Evolutionary conservation across 2,113 vertebrate species (phyloP).

Genomic region (Dascyllus trimaculatus): DNA sequence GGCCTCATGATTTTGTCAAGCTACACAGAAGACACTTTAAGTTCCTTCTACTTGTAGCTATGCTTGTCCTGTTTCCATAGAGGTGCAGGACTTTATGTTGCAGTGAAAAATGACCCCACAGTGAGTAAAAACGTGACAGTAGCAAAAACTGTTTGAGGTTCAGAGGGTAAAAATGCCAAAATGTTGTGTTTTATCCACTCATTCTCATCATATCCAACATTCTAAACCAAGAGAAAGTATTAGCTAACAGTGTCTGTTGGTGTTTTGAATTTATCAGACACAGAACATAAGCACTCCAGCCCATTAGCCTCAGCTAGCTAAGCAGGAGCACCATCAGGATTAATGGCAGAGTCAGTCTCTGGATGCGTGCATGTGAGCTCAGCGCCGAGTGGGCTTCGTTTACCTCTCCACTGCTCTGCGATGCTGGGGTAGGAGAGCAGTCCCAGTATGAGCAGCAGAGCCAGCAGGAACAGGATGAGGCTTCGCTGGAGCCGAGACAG

Average conservation of each 20-base stretch:
- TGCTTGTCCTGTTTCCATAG: too few relatives aligned
- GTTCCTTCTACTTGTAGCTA: too few relatives aligned
- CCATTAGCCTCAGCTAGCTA: constrained; percentile 10
- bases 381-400: neutral
- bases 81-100: too few relatives aligned
- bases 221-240: neutral
- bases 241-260: neutral
- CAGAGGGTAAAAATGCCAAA: too few relatives aligned
- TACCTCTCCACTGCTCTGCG: constrained; percentile 89
- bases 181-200: too few relatives aligned
- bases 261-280: neutral
- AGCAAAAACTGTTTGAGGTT: too few relatives aligned
- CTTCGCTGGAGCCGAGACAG: constrained; percentile 94
- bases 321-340: neutral
- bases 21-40: too few relatives aligned
- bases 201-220: too few relatives aligned
- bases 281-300: constrained; percentile 6
- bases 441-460: constrained; percentile 86
- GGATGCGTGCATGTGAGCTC: neutral
- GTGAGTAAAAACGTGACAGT: too few relatives aligned
- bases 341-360: neutral
- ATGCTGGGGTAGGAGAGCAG: constrained; percentile 86
- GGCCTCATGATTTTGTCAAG: too few relatives aligned
- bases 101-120: too few relatives aligned
- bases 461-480: constrained; percentile 88